phyloP scores from a whole-genome alignment of 2,113 vertebrate genomes.

The Anoplopoma fimbria region DNA sequence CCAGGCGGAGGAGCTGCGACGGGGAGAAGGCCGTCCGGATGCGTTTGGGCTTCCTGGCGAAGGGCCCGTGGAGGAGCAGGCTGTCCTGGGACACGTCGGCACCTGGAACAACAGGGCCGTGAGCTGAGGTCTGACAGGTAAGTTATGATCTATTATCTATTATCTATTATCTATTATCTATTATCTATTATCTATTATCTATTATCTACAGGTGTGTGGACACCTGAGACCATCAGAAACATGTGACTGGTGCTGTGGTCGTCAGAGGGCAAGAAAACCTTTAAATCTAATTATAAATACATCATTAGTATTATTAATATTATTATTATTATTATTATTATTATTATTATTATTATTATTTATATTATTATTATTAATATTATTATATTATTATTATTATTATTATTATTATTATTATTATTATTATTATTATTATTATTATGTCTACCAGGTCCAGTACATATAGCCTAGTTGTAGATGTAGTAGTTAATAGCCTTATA shows the following conservation, averaged over 20 bases:
- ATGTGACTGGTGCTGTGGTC: background rate
- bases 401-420: background rate
- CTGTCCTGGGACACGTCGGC: conserved; percentile 94
- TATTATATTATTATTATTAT: too few relatives aligned
- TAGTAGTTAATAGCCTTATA: background rate
- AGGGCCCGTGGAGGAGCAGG: conserved; percentile 95
- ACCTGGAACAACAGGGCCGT: conserved; percentile 76
- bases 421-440: background rate
- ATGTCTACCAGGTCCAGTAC: background rate
- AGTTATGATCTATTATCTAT: too few relatives aligned
- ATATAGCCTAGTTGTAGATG: background rate
- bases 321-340: background rate
- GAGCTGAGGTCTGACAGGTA: background rate
- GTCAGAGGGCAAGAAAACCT: background rate
- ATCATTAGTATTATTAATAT: background rate
- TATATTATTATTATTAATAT: background rate
- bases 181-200: too few relatives aligned
- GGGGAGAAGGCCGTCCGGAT: conserved; percentile 98
- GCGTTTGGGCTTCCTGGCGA: conserved; percentile 95
- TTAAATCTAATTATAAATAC: background rate
- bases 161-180: too few relatives aligned
- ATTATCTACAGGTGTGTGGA: background rate
- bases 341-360: background rate
- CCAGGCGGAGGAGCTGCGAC: conserved; percentile 95
- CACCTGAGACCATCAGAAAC: background rate